Conservation (phyloP, 2,888 invertebrate genomes). For the Anorthoa munda region DNA sequence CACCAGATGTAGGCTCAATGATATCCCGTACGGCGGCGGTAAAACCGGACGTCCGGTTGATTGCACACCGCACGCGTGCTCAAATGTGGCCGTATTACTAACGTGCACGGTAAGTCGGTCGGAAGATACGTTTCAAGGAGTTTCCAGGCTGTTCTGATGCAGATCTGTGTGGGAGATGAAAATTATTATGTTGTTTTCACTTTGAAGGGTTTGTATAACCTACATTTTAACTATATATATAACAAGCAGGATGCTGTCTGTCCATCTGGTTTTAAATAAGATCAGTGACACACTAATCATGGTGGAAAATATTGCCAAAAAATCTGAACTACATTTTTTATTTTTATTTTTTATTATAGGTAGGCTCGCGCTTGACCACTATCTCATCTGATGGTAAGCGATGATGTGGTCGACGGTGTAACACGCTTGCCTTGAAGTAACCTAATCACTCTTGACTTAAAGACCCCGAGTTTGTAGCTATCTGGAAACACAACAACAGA, state of each 20-base stretch:
- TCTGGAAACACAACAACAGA: too few relatives aligned
- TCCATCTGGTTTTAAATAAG: neutral
- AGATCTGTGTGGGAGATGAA: constrained; percentile 15
- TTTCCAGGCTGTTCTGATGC: constrained; percentile 12
- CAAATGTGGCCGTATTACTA: constrained; percentile 15
- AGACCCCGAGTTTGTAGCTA: too few relatives aligned
- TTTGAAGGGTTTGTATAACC: neutral
- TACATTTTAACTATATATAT: neutral
- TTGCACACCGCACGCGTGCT: constrained; percentile 46
- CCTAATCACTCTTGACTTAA: too few relatives aligned
- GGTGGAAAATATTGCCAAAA: too few relatives aligned
- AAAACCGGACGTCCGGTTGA: constrained; percentile 62
- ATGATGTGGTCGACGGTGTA: too few relatives aligned
- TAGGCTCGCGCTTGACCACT: too few relatives aligned
- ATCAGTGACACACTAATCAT: too few relatives aligned
- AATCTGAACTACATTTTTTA: too few relatives aligned
- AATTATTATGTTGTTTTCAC: constrained; percentile 23
- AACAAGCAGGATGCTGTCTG: neutral
- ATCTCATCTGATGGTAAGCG: too few relatives aligned
- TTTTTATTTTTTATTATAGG: too few relatives aligned
- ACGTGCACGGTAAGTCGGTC: constrained; percentile 45
- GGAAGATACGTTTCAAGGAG: constrained; percentile 59
- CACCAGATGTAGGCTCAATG: constrained; percentile 2
- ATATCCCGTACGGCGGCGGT: constrained; percentile 23
- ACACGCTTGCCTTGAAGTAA: too few relatives aligned